Evolutionary conservation across 2,888 invertebrate species (phyloP), one percentile per base, ranked within the genome.

Genomic region (Acleris emargana): DNA sequence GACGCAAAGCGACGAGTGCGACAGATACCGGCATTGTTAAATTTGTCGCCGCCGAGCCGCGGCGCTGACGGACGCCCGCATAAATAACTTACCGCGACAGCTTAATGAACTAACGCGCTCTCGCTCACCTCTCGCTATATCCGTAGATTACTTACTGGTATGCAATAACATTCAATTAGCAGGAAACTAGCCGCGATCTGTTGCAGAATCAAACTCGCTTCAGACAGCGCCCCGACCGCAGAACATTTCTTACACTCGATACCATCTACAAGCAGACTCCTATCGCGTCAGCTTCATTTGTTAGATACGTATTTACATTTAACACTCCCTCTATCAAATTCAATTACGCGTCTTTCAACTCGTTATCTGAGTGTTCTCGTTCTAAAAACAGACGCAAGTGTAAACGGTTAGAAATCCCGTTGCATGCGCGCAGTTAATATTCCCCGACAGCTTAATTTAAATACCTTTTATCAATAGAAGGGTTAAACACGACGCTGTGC

Each of bases 401-500:
- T 57, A 57, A 51, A 80, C 76, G 72, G 78, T 73, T 67, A 69
- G 79, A 87, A 83, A 87, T 87, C 84, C 83, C 81, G 76, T 76
- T 80, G 79, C 79, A 77, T 75, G 62, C 61, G 71, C 78, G 87
- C 91, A 89, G 86, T 91, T 91, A 91, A 83, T 79, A 38, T 82
- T 80, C 79, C 80, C 72, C 80, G 92, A 91, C 92, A 92, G 91
- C 86, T 92, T 91, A 81, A 92, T 92, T 92, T 91, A 91, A 92
- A 92, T 92, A 89, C 90, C 92, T 92, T 92, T 92, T 92, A 92
- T 91, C 92, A 90, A 89, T 88, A 88, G 89, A 91, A 89, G 92
- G 91, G 92, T 91, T 92, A 86, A 87, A 84, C 83, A 84, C 80
- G 86, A 80, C 82, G 78, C 76, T 74, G 75, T 74, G 76, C 72